These are phyloP conservation scores for Myathropa florea DNA, from an alignment of 2,888 invertebrate species.

Conservation along the genomic window DNA sequence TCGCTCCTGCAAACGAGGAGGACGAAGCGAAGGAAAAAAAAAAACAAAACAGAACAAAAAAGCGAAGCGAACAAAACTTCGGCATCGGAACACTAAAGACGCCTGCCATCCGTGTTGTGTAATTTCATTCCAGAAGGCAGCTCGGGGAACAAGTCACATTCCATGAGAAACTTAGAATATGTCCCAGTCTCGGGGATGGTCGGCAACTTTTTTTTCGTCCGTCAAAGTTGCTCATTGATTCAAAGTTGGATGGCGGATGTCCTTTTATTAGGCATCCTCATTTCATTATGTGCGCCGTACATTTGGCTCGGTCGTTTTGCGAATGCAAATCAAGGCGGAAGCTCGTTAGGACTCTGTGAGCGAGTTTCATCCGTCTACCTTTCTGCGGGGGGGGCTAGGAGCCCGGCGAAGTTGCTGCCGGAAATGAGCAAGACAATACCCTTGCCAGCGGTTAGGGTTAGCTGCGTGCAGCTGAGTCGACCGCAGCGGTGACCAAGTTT, in stretches of 20 bases:
- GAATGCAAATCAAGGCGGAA: slow-evolving; percentile 40
- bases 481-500: neutral
- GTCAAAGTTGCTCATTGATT: slow-evolving; percentile 40
- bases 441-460: neutral
- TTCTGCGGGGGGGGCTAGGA: neutral
- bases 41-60: neutral
- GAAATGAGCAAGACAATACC: neutral
- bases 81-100: neutral
- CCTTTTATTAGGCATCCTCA: slow-evolving; percentile 40
- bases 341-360: slow-evolving; percentile 4
- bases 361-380: slow-evolving; percentile 1
- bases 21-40: neutral
- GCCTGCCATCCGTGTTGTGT: neutral
- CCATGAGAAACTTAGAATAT: slow-evolving; percentile 10
- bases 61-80: neutral
- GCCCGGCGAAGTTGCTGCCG: neutral
- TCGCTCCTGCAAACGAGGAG: neutral
- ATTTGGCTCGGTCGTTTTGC: neutral
- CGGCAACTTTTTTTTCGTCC: neutral
- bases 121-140: slow-evolving; percentile 19
- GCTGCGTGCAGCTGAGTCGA: neutral
- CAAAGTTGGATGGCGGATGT: slow-evolving; percentile 31
- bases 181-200: neutral
- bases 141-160: slow-evolving; percentile 9
- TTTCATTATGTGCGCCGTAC: slow-evolving; percentile 15